Evolutionary conservation across 2,888 invertebrate species (phyloP).

Genomic region (Drosophila mimetica): DNA sequence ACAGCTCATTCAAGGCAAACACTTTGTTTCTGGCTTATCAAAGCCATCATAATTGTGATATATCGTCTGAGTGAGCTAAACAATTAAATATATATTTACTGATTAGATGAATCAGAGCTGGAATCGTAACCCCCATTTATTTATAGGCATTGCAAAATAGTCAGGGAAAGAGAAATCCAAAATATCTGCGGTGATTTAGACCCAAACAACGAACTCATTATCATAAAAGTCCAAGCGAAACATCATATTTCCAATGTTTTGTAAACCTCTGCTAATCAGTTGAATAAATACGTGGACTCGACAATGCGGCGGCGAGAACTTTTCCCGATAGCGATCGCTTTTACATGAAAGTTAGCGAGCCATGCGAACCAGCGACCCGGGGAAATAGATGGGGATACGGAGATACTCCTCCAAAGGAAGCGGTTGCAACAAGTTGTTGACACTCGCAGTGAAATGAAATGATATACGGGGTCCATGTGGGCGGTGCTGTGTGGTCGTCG

Average conservation of each 20-base stretch:
- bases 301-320: slow-evolving; percentile 40
- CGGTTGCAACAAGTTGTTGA: slow-evolving; percentile 50
- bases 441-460: slow-evolving; percentile 36
- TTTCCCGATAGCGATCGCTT: slow-evolving; percentile 44
- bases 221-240: slow-evolving; percentile 48
- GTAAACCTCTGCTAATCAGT: slow-evolving; percentile 65
- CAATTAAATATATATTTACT: slow-evolving; percentile 17
- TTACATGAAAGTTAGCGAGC: slow-evolving; percentile 55
- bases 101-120: slow-evolving; percentile 21
- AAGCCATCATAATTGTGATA: slow-evolving; percentile 16
- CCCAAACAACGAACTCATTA: slow-evolving; percentile 27
- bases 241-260: slow-evolving; percentile 54
- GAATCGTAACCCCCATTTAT: neutral
- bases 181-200: neutral
- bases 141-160: slow-evolving; percentile 12
- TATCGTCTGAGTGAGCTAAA: slow-evolving; percentile 5
- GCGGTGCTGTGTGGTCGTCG: slow-evolving; percentile 16
- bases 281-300: slow-evolving; percentile 45
- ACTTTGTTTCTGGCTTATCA: slow-evolving; percentile 17
- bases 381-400: neutral
- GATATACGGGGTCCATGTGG: slow-evolving; percentile 22
- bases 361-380: slow-evolving; percentile 70
- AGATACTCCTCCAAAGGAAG: slow-evolving; percentile 15
- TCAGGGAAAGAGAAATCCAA: neutral
- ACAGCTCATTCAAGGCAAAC: slow-evolving; percentile 17